These are phyloP conservation scores for Sebastes trivittatus DNA, from an alignment of 2,797 vertebrate species.

Conservation along the genomic window DNA sequence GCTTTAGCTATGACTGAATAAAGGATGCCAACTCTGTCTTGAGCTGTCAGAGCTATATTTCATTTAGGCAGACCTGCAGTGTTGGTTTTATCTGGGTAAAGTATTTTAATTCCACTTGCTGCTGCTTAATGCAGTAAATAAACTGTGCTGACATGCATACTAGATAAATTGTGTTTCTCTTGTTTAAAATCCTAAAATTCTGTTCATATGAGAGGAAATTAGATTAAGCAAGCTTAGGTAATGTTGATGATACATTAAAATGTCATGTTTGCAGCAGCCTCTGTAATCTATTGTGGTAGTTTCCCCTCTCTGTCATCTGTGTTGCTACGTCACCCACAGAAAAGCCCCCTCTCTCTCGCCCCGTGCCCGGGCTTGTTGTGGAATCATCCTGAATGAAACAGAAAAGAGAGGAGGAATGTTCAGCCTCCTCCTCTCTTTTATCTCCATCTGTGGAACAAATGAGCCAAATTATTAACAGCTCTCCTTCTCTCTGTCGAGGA, in stretches of 20 bases:
- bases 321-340: constrained; percentile 48
- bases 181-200: constrained; percentile 18
- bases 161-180: constrained; percentile 5
- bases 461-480: constrained; percentile 72
- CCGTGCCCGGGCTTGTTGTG: constrained; percentile 61
- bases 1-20: constrained; percentile 46
- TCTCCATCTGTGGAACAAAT: constrained; percentile 78
- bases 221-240: constrained; percentile 29
- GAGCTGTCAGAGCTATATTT: constrained; percentile 36
- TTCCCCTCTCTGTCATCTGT: constrained; percentile 52
- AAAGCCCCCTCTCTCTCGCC: constrained; percentile 44
- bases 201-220: constrained; percentile 10
- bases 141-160: background rate
- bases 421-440: constrained; percentile 61
- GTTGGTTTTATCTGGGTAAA: constrained; percentile 26
- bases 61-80: constrained; percentile 26
- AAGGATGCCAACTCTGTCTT: constrained; percentile 21
- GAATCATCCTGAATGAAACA: constrained; percentile 66
- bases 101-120: constrained; percentile 31
- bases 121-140: constrained; percentile 27
- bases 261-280: constrained; percentile 14
- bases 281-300: constrained; percentile 50
- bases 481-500: constrained; percentile 52
- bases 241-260: constrained; percentile 34
- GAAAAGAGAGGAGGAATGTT: constrained; percentile 65